Evolutionary conservation across 1,140 invertebrate species (phyloP).

Genomic region (Papilio aristodemus): DNA sequence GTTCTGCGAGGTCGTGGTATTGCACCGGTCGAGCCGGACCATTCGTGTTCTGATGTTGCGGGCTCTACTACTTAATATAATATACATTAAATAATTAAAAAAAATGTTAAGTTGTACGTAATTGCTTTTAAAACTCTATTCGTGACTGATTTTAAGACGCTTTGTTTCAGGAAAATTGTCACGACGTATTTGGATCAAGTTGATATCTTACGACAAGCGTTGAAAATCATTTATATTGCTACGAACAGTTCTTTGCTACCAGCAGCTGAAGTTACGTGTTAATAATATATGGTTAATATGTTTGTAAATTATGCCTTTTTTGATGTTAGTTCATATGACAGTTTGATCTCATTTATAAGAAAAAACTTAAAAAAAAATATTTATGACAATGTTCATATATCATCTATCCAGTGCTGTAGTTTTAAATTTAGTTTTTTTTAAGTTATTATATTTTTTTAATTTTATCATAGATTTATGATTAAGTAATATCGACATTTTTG

Average conservation of each 20-base stretch:
- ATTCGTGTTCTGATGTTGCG: no score
- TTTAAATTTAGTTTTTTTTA: neutral
- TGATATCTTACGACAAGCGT: constrained; percentile 36
- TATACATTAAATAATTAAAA: no score
- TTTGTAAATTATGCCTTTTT: neutral
- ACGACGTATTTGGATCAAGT: constrained; percentile 51
- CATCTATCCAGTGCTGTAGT: neutral
- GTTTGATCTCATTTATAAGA: neutral
- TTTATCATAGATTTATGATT: neutral
- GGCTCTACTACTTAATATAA: no score
- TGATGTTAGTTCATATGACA: neutral
- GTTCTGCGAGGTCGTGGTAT: no score
- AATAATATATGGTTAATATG: neutral
- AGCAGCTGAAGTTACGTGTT: neutral
- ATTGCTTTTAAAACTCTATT: no score
- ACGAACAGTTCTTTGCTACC: constrained; percentile 34
- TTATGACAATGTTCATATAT: neutral
- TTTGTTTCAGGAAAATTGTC: constrained; percentile 48
- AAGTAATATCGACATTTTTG: neutral
- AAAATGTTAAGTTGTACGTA: no score
- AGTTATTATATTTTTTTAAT: neutral
- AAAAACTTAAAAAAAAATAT: neutral
- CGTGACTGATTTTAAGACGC: no score
- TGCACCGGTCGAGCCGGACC: no score
- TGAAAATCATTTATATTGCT: constrained; percentile 38